phyloP scores from a whole-genome alignment of 2,888 invertebrate species.

The Epinotia demarniana region DNA sequence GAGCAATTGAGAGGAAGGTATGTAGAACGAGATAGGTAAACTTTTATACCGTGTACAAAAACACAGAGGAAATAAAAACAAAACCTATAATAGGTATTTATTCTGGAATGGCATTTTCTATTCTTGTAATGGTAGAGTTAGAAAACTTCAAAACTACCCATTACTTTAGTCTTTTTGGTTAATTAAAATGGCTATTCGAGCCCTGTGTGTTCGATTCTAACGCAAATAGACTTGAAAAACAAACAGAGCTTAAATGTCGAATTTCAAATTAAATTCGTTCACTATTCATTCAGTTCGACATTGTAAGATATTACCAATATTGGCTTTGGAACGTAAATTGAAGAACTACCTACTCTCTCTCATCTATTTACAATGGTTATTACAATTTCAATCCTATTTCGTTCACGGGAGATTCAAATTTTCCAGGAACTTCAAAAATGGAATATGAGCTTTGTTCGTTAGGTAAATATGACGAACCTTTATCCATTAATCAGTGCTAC shows the following conservation, averaged over 20 bases:
- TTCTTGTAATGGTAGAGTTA: neutral
- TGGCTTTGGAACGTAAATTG: conserved; percentile 1
- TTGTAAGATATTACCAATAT: conserved; percentile 30
- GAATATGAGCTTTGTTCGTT: neutral
- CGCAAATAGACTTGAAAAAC: conserved; percentile 23
- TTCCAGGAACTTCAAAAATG: neutral
- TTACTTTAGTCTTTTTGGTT: too few relatives aligned
- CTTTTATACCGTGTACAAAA: too few relatives aligned
- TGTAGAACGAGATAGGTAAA: too few relatives aligned
- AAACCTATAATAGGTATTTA: too few relatives aligned
- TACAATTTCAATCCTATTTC: neutral
- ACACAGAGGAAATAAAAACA: too few relatives aligned
- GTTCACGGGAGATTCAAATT: neutral
- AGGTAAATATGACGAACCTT: neutral
- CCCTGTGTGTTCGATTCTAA: neutral
- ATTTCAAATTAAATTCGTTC: conserved; percentile 13
- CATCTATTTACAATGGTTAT: neutral
- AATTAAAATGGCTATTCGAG: neutral
- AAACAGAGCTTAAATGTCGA: conserved; percentile 14
- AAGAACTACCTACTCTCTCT: neutral
- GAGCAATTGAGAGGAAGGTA: too few relatives aligned
- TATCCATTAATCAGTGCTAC: conserved; percentile 4
- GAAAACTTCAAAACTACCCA: neutral
- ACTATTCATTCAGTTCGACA: conserved; percentile 25
- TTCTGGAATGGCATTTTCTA: too few relatives aligned